Evolutionary conservation across 2,113 vertebrate genomes (phyloP).

Genomic region (Cebus imitator): DNA sequence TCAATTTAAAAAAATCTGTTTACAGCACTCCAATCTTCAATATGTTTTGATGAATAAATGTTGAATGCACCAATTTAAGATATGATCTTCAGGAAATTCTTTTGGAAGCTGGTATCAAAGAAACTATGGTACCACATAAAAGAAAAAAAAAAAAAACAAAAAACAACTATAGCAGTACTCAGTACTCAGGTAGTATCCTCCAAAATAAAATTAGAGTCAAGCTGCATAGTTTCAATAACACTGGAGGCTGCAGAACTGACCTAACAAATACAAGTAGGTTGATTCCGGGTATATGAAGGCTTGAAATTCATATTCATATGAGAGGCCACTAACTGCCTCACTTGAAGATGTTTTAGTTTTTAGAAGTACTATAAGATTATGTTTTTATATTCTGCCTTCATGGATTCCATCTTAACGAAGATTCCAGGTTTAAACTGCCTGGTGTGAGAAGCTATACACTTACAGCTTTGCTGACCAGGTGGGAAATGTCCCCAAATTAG

Average conservation of each 20-base stretch:
- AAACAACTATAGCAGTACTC: neutral
- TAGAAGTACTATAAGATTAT: neutral
- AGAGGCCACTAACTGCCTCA: neutral
- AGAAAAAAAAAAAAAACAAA: neutral
- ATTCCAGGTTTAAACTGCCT: neutral
- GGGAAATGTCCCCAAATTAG: slow-evolving; percentile 33
- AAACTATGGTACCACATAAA: neutral
- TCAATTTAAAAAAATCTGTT: neutral
- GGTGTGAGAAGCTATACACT: neutral
- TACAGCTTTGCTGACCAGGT: neutral
- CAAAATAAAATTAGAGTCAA: neutral
- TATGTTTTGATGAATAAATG: neutral
- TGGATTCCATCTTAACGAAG: neutral
- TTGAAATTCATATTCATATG: neutral
- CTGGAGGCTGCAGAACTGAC: neutral
- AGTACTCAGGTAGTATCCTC: neutral
- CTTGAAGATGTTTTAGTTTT: neutral
- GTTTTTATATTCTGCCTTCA: neutral
- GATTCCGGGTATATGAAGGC: neutral
- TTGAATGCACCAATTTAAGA: neutral
- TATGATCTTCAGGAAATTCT: neutral
- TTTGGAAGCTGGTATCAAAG: neutral
- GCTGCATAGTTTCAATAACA: neutral
- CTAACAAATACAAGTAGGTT: neutral
- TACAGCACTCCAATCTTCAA: neutral